Percentiles rank a stretch among this genome's conserved stretches.
Evolutionary conservation across 2,888 invertebrate genomes (phyloP).

Genomic region (Andrena chrysosceles): DNA sequence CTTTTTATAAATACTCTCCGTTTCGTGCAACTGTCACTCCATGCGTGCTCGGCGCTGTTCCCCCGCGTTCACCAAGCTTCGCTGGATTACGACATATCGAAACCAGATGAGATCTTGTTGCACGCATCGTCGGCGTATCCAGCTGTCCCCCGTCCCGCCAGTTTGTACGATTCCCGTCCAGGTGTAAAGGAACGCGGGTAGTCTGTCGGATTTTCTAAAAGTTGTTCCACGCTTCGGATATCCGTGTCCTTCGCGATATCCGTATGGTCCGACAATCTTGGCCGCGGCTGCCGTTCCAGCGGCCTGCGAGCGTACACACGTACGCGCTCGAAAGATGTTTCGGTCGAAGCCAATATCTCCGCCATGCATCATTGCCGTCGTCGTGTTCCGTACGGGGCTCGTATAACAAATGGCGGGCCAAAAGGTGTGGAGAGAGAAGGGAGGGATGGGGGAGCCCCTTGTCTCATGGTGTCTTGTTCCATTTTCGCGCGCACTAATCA

Average conservation of each 20-base stretch:
- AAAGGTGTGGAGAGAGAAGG: slow-evolving; percentile 66
- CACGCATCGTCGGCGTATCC: not conserved
- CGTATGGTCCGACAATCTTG: slow-evolving; percentile 66
- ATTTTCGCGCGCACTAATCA: slow-evolving; percentile 82
- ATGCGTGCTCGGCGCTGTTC: not conserved
- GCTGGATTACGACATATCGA: not conserved
- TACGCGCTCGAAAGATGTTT: slow-evolving; percentile 69
- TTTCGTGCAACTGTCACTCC: not conserved
- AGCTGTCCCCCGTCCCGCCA: not conserved
- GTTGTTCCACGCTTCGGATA: slow-evolving; percentile 56
- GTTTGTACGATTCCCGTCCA: slow-evolving; percentile 16
- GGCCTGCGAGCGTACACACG: slow-evolving; percentile 30
- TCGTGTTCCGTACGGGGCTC: slow-evolving; percentile 72
- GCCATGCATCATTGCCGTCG: slow-evolving; percentile 77
- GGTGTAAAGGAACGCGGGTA: slow-evolving; percentile 54
- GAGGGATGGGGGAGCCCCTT: slow-evolving; percentile 62
- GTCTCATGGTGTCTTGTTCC: slow-evolving; percentile 78
- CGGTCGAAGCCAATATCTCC: slow-evolving; percentile 73
- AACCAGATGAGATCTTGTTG: not conserved
- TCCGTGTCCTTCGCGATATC: slow-evolving; percentile 68
- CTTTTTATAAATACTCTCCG: not conserved
- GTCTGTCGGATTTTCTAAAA: slow-evolving; percentile 51
- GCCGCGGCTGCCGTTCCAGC: slow-evolving; percentile 59
- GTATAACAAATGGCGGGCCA: slow-evolving; percentile 74
- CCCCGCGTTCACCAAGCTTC: not conserved